Conservation (phyloP, 2,113 vertebrate genomes). For the Gavia stellata region DNA sequence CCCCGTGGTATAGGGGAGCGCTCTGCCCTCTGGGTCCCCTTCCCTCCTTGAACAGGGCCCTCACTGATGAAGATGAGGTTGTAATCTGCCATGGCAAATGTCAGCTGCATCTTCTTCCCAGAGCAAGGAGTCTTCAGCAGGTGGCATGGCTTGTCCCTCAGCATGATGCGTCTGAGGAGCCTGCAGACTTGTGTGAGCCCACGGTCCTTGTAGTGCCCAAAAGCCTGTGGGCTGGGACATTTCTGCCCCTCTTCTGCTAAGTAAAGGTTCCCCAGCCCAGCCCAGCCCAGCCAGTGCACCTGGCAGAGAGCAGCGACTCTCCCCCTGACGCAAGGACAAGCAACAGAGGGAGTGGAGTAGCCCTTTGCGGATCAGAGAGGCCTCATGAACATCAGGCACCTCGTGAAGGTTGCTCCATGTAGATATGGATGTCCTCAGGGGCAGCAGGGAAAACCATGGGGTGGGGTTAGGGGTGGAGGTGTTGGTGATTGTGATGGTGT, state of each 20-base stretch:
- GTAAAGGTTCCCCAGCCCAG: neutral
- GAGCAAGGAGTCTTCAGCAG: neutral
- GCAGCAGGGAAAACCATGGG: fast-evolving
- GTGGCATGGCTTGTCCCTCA: neutral
- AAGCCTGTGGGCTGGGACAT: neutral
- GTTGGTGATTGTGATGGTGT: neutral
- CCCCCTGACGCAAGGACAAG: neutral
- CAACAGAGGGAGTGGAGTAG: neutral
- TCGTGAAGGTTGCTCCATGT: neutral
- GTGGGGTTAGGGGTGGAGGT: neutral
- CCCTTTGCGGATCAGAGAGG: neutral
- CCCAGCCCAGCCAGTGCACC: neutral
- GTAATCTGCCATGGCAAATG: neutral
- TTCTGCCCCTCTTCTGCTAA: neutral
- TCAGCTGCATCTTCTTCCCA: neutral
- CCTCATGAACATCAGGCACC: neutral
- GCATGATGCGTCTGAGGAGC: neutral
- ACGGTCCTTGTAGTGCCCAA: neutral
- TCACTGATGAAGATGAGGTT: neutral
- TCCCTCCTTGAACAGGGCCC: neutral
- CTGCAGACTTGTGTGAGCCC: neutral
- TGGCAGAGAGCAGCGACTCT: neutral
- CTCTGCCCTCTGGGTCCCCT: neutral
- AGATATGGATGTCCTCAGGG: neutral
- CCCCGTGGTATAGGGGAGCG: neutral